Percentiles rank a stretch among this genome's conserved stretches.
Conservation (phyloP, 53 echinoderm and acorn worm genomes). For the Paelopatides confundens region DNA sequence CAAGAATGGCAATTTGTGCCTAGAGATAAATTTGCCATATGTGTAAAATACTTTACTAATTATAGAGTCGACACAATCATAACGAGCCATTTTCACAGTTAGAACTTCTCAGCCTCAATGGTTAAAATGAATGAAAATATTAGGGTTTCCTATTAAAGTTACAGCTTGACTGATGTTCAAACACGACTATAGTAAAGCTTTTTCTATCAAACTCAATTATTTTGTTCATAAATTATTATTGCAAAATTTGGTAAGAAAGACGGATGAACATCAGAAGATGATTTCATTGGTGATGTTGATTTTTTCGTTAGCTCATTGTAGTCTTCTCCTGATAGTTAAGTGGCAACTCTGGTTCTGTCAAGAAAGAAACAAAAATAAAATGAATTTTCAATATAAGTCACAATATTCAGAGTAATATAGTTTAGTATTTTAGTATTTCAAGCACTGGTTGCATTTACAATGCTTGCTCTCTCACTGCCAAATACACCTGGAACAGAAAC, state of each 20-base stretch:
- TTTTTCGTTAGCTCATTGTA: no score
- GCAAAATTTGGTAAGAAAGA: not conserved
- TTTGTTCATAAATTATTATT: not conserved
- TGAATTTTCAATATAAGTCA: no score
- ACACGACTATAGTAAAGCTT: not conserved
- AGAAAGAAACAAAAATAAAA: not conserved
- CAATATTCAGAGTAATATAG: no score
- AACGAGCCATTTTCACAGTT: constrained; percentile 60
- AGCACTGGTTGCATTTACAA: no score
- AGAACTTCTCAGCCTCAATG: not conserved
- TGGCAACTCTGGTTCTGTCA: not conserved
- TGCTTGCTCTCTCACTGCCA: no score
- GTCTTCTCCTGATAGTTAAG: no score
- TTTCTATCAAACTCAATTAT: not conserved
- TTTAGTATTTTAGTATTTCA: no score
- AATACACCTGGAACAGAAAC: no score
- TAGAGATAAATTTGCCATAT: constrained; percentile 76
- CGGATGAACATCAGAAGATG: not conserved
- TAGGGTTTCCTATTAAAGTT: no score
- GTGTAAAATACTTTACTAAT: constrained; percentile 83
- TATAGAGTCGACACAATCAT: constrained; percentile 77
- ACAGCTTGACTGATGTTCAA: not conserved
- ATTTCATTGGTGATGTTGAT: not conserved
- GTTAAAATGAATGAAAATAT: not conserved
- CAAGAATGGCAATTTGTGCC: constrained; percentile 80